Evolutionary conservation across 2,797 vertebrate species (phyloP), one percentile per base, ranked within the genome.

Genomic region (Tadarida brasiliensis): DNA sequence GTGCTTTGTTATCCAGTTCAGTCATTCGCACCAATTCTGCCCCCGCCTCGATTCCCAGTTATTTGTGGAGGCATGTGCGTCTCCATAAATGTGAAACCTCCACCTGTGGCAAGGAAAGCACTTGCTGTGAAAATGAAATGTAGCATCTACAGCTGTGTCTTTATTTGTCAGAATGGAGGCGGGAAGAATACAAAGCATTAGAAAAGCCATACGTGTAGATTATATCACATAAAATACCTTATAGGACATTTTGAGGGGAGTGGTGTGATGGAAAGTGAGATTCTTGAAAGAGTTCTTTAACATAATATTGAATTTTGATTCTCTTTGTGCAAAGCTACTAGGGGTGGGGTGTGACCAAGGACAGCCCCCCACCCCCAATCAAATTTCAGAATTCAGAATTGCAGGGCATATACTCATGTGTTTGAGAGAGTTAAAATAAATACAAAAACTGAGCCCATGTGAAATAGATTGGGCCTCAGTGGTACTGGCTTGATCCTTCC

Each of bases 251-350:
- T 83, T 87, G 35, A 28, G 7, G 20, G 5, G 5, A 65, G 9
- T 39, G 5, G 6, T 74, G 30, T 77, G 65, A 56, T 51, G 30
- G 28, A 63, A 85, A 39, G 15, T 39, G 57, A 96, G 56, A 78
- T 51, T 88, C 44, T 67, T 78, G 20, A 71, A 87, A 61, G 51
- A 77, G 12, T 56, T 81, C 7, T 84, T 16, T 73, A 85, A 59
- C 16, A 47, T 71, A 35, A 44, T 57, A 28, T n/a, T 94, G 59
- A 47, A 35, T 61, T 96, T 93, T 95, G 12, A 73, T 90, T 81
- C 17, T 81, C 59, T 83, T 24, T 76, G 26, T 47, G 4, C 56
- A 61, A 33, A 90, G 59, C 54, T n/a, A 16, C 0, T 17, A 30
- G 9, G 14, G 22, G 5, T 17, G 30, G n/a, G 73, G 5, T 33